phyloP scores from a whole-genome alignment of 2,113 vertebrate species.

The Vidua chalybeata region DNA sequence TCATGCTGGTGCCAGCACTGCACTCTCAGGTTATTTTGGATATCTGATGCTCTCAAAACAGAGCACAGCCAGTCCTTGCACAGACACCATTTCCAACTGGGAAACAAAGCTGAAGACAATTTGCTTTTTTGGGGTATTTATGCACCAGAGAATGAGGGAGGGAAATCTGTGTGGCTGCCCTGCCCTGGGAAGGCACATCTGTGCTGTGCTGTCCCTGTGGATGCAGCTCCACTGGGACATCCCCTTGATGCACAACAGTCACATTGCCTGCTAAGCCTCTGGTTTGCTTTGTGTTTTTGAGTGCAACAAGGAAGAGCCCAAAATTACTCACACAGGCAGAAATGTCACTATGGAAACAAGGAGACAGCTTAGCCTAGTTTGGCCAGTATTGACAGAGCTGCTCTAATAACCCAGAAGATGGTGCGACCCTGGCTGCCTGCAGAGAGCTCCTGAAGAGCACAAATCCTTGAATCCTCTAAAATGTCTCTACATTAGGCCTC shows the following conservation, averaged over 20 bases:
- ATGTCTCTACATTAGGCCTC: neutral
- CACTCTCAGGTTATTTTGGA: neutral
- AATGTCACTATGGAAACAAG: slow-evolving; percentile 70
- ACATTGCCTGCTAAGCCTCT: neutral
- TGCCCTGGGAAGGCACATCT: neutral
- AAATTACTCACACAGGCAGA: slow-evolving; percentile 33
- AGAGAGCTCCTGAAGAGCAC: neutral
- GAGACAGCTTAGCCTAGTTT: slow-evolving; percentile 11
- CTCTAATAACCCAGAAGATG: neutral
- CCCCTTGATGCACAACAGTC: neutral
- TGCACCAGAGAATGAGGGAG: neutral
- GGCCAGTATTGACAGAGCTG: neutral
- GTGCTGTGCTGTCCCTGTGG: neutral
- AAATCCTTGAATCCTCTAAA: neutral
- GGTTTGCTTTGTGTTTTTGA: neutral
- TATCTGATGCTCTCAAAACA: neutral
- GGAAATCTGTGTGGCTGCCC: neutral
- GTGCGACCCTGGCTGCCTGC: neutral
- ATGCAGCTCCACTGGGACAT: neutral
- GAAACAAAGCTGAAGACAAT: neutral
- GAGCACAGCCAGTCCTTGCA: neutral
- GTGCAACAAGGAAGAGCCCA: neutral
- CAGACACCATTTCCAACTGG: neutral
- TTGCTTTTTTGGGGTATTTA: neutral
- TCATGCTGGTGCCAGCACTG: neutral